phyloP scores from a whole-genome alignment of 64 coral and sea anemone species.

The Dendronephthya gigantea region DNA sequence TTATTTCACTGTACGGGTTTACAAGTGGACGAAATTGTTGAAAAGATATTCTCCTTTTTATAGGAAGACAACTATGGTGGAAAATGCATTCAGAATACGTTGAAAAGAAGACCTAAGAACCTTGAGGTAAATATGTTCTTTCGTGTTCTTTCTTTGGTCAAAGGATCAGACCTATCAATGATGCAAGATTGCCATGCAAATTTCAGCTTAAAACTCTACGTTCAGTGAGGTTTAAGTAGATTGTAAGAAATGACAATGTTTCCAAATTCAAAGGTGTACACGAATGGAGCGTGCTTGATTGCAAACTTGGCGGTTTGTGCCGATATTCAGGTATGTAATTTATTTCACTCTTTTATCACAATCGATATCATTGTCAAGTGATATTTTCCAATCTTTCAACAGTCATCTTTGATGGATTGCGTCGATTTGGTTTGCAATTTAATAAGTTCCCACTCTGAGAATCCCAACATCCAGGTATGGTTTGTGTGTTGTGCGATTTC shows the following conservation, averaged over 20 bases:
- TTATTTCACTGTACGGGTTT: too few relatives aligned
- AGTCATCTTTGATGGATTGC: conserved; percentile 10
- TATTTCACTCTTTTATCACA: neutral
- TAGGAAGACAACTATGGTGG: neutral
- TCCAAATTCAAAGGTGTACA: neutral
- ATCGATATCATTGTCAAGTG: too few relatives aligned
- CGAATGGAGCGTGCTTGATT: neutral
- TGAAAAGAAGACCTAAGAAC: conserved; percentile 1
- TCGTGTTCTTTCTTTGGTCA: too few relatives aligned
- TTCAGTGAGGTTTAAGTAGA: too few relatives aligned
- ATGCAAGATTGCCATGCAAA: too few relatives aligned
- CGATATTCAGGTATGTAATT: neutral
- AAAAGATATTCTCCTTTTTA: neutral
- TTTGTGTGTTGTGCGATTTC: too few relatives aligned
- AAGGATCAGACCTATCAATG: too few relatives aligned
- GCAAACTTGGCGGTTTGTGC: neutral
- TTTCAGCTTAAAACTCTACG: too few relatives aligned
- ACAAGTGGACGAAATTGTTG: neutral
- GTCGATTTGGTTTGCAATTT: neutral
- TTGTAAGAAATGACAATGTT: neutral
- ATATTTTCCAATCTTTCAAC: neutral
- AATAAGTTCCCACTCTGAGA: neutral
- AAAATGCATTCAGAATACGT: neutral
- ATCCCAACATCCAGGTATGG: neutral
- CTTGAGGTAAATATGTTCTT: conserved; percentile 13